Evolutionary conservation across 2,888 invertebrate species (phyloP).

Genomic region (Ptychoptera albimana): DNA sequence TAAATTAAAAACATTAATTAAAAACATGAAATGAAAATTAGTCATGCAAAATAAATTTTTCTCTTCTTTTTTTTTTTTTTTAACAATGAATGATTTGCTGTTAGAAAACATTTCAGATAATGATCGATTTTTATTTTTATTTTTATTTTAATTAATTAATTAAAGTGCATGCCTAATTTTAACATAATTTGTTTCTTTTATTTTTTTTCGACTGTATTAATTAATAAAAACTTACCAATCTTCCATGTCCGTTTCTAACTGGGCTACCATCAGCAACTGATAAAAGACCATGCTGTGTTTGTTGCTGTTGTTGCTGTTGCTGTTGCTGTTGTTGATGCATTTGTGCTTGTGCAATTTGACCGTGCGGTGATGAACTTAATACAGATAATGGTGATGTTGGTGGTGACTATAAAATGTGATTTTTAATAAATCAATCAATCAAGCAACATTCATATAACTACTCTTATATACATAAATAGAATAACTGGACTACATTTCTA

Average conservation of each 20-base stretch:
- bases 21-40: neutral
- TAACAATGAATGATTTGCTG: conserved; percentile 3
- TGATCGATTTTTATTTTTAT: too few species aligned
- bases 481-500: neutral
- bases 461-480: conserved; percentile 6
- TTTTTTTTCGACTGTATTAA: too few species aligned
- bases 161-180: too few species aligned
- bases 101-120: too few species aligned
- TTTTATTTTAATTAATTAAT: conserved; percentile 1
- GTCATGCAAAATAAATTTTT: neutral
- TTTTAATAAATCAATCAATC: conserved; percentile 5
- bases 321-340: conserved; percentile 9
- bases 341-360: conserved; percentile 16
- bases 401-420: conserved; percentile 12
- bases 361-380: conserved; percentile 17
- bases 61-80: conserved; percentile 2
- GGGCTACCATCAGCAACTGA: conserved; percentile 14
- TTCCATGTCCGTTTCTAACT: conserved; percentile 13
- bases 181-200: too few species aligned
- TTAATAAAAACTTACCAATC: conserved; percentile 18
- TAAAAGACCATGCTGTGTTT: conserved; percentile 14
- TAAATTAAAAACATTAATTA: neutral
- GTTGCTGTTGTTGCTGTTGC: too few species aligned
- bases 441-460: conserved; percentile 9
- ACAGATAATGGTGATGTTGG: conserved; percentile 16